Base-by-base conservation (phyloP, 2,888 invertebrate genomes). In the Kuschelorhynchus macadamiae region DNA sequence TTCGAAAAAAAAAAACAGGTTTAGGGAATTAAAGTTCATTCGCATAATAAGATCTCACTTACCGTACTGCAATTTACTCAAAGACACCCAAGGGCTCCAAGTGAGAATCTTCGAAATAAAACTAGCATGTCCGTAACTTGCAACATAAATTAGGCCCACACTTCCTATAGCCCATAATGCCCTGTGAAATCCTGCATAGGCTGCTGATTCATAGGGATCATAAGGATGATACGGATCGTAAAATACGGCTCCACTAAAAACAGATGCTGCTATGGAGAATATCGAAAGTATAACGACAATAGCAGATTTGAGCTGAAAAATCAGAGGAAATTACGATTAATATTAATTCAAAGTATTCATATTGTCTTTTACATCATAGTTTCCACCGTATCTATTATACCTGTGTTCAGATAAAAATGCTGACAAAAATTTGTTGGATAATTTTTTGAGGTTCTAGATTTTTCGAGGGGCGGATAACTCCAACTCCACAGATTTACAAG, bases 71-170 rank as follows among this genome's bases (percentile, higher is more conserved):
- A 90, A 83, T 52, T 88, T 85, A 72, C 89, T 88, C 0, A 89
- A 81, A 0, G 88, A 87, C 44, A 87, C 85, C 86, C 87, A 89
- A 0, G 87, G 86, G 47, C 83, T 84, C 89, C 89, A 89, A 47
- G 84, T 83, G 1, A 89, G 78, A 47, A 87, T 83, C 84, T 85
- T 76, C 12, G 76, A 74, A 21, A 82, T 36, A 21, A 79, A 72
- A 21, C 71, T 76, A 9, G 79, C 79, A 66, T 83, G 82, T 44
- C 89, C 89, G 67, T 87, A 85, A 1, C 86, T 85, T 56, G 87
- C 86, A 21, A 86, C 85, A 21, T 87, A 81, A 0, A 89, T 80
- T 2, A 89, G 69, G 0, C 87, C 73, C 0, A 85, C 81, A 0
- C 86, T 81, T 0, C 88, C 87, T 1, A 83, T 65, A 0, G 87